Evolutionary conservation across 2,888 invertebrate species (phyloP), one percentile per base, ranked within the genome.

Genomic region (Nebria brevicollis): DNA sequence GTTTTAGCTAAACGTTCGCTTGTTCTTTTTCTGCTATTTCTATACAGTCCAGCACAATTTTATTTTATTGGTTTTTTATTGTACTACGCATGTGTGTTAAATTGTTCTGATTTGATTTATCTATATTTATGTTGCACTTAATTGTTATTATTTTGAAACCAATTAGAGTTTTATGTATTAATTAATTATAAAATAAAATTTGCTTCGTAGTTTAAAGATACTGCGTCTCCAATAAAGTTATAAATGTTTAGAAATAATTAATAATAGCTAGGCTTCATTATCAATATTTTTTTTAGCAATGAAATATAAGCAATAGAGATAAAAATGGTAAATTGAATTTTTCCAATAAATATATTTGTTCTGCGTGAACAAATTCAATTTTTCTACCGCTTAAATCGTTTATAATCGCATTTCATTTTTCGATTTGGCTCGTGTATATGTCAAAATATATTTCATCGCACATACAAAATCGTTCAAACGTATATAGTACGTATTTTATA

Each of bases 51-150:
- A 25, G 68, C 20, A 68, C 25, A 26, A 68, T 26, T 20, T 26
- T 68, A 15, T 68, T 25, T 76, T 76, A 66, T 66, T 65, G 66
- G 34, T 34, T 41, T 6, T 76, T 76, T 76, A 76, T 66, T 25
- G 76, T 65, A 42, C 66, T n/a, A 66, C n/a, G 70, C 34, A 26
- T 34, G 26, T 7, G 70, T 25, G 10, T 13, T 10, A 68, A 7
- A 25, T 68, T 68, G 7, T 20, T 68, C n/a, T 72, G 25, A 26
- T 72, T 72, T 26, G 25, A 54, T 54, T 54, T 20, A 20, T 20
- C 20, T 20, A 20, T 20, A 20, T 20, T 20, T 54, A 13, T 54
- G 8, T 8, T 54, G 54, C 54, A 13, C 13, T 54, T 54, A 8
- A 54, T 54, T 54, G 13, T 54, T 54, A 54, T 54, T 54, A 13